These are phyloP conservation scores for Zaprionus davidi DNA, from an alignment of 1,140 invertebrate genomes.

Conservation along the genomic window DNA sequence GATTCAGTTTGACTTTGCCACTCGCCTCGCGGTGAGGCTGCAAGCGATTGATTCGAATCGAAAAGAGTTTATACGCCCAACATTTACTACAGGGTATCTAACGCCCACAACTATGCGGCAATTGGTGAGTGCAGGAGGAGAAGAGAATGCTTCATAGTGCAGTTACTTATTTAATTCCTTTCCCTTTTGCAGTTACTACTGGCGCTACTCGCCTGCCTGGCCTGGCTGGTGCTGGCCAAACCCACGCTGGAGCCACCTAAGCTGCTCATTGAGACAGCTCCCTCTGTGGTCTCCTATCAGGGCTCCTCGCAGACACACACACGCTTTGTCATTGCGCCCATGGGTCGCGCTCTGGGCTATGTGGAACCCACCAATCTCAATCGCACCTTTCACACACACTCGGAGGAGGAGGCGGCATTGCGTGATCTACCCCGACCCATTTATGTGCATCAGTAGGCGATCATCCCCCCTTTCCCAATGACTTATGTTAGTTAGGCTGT, in stretches of 20 bases:
- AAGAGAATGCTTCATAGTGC: no score
- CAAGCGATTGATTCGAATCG: slow-evolving; percentile 4
- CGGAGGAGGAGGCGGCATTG: slow-evolving; percentile 24
- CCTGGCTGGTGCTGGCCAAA: slow-evolving; percentile 29
- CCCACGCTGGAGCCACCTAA: slow-evolving; percentile 31
- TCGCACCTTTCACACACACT: slow-evolving; percentile 65
- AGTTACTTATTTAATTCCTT: not conserved
- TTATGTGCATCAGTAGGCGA: slow-evolving; percentile 60
- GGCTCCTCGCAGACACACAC: slow-evolving; percentile 75
- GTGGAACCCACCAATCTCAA: slow-evolving; percentile 78
- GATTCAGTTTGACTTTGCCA: slow-evolving; percentile 79
- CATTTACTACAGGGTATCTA: not conserved
- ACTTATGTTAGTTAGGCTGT: slow-evolving; percentile 31
- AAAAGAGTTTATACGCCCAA: not conserved
- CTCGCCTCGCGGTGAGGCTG: slow-evolving; percentile 57
- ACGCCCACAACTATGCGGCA: slow-evolving; percentile 51
- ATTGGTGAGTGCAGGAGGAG: slow-evolving; percentile 52
- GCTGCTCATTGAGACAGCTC: slow-evolving; percentile 72
- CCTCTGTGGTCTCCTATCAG: slow-evolving; percentile 79
- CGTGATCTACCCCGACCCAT: slow-evolving; percentile 67
- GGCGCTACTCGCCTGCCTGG: slow-evolving; percentile 8
- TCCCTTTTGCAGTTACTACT: slow-evolving; percentile 23
- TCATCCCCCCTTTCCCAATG: not conserved
- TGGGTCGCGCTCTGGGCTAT: slow-evolving; percentile 74
- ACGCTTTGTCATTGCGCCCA: slow-evolving; percentile 75